These are phyloP conservation scores for Crotalus horridus DNA, from an alignment of 2,113 vertebrate genomes.

Conservation along the genomic window DNA sequence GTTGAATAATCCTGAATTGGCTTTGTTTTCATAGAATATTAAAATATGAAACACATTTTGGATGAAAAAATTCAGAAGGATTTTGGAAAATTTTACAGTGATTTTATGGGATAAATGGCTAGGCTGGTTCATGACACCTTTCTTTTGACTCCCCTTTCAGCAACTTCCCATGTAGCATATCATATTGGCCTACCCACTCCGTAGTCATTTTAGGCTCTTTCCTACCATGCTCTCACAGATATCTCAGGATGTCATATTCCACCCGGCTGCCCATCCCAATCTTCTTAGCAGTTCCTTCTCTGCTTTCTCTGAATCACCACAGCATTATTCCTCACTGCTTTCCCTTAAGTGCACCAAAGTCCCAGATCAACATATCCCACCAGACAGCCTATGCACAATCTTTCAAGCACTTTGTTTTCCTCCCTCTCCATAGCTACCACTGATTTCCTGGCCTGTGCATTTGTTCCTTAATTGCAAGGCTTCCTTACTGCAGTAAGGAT, in stretches of 20 bases:
- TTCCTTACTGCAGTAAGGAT: neutral
- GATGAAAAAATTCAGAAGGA: neutral
- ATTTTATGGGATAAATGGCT: neutral
- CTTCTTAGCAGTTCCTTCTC: neutral
- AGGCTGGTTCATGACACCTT: neutral
- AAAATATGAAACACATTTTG: neutral
- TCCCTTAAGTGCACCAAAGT: neutral
- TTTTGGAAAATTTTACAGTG: neutral
- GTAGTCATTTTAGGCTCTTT: neutral
- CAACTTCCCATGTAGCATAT: neutral
- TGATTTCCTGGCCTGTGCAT: neutral
- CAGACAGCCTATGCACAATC: neutral
- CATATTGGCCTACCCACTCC: neutral
- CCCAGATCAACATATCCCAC: neutral
- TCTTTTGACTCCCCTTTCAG: neutral
- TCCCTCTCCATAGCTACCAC: neutral
- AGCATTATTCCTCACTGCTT: neutral
- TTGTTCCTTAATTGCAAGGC: neutral
- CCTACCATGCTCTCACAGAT: neutral
- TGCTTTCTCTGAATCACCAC: neutral
- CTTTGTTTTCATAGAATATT: neutral
- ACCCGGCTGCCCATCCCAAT: neutral
- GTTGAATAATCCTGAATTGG: neutral
- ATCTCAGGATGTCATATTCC: neutral
- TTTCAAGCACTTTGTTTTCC: neutral